Percentiles rank a stretch among this genome's conserved stretches.
phyloP scores from a whole-genome alignment of 2,113 vertebrate species.

The Eurystomus gularis region DNA sequence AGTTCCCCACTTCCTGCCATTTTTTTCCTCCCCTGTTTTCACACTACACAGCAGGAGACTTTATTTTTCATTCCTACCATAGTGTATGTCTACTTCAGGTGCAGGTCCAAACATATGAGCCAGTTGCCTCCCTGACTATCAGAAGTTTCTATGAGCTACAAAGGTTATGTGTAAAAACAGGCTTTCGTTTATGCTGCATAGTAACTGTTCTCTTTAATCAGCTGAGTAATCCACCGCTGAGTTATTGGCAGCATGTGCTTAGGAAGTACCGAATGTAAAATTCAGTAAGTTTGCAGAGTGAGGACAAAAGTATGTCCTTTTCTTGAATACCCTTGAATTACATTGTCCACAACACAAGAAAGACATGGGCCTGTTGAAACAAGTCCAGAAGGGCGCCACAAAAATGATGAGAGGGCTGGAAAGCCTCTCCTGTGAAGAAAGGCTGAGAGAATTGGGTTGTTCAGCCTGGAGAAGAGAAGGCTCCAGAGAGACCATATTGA shows the following conservation, averaged over 20 bases:
- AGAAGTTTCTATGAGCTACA: slow-evolving; percentile 55
- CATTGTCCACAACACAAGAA: too few species aligned
- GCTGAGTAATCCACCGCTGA: background rate
- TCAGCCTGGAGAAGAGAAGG: background rate
- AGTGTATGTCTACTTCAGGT: slow-evolving; percentile 47
- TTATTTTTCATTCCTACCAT: background rate
- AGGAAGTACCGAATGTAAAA: background rate
- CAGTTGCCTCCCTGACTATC: slow-evolving; percentile 48
- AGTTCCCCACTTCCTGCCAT: background rate
- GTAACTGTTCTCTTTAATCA: background rate
- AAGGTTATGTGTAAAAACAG: background rate
- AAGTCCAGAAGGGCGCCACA: background rate
- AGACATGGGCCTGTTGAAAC: background rate
- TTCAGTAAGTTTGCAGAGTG: background rate
- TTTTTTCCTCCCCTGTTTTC: background rate
- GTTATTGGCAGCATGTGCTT: background rate
- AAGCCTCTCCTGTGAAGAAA: background rate
- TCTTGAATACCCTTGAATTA: background rate
- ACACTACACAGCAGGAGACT: background rate
- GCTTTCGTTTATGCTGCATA: background rate
- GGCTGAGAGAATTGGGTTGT: background rate
- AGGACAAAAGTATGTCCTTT: background rate
- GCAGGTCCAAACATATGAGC: slow-evolving; percentile 54
- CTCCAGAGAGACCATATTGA: background rate
- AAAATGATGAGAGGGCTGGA: background rate